Base-by-base conservation (phyloP, 2,797 vertebrate genomes). In the Gymnodraco acuticeps region DNA sequence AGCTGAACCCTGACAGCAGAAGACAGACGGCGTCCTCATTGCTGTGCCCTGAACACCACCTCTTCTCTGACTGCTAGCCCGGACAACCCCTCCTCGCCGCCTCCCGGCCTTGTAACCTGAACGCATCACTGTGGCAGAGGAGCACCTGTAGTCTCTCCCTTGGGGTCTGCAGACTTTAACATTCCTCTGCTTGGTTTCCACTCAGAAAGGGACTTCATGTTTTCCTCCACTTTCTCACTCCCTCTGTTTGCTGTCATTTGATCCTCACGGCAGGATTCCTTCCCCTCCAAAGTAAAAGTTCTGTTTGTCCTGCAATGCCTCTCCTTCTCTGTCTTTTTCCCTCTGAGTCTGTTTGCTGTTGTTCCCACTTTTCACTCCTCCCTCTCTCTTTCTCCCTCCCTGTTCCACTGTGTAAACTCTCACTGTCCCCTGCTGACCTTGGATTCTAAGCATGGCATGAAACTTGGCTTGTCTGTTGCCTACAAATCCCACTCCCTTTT, bases 401-500 rank as follows among this genome's bases (percentile, higher is more conserved):
- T 75, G 38, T 31, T 76, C 66, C 87, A 59, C 86, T 87, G 77
- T 82, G 90, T 80, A 89, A 90, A 92, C 84, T 71, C 88, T 86
- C 81, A 20, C 80, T 77, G 70, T 89, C 85, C 86, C 87, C 68
- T 47, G 85, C 82, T 87, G 88, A 93, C 90, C 92, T 93, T 91
- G 89, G 83, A 83, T 84, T 86, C 50, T 2, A 76, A 80, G 75
- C 80, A 77, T 84, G 77, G 85, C 84, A 86, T 80, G 87, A 88
- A 88, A 87, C 85, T 88, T 76, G 76, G 86, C 83, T 83, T 56
- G 73, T 81, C 70, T 68, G 10, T 74, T 51, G 55, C 77, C 78
- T 71, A 41, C 78, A 83, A 80, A 41, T 7, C 63, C 17, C 50
- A 45, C 62, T 43, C 65, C 56, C 5, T 16, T 10, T 15, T 13